phyloP scores from a whole-genome alignment of 2,797 vertebrate species.

The Melopsittacus undulatus region DNA sequence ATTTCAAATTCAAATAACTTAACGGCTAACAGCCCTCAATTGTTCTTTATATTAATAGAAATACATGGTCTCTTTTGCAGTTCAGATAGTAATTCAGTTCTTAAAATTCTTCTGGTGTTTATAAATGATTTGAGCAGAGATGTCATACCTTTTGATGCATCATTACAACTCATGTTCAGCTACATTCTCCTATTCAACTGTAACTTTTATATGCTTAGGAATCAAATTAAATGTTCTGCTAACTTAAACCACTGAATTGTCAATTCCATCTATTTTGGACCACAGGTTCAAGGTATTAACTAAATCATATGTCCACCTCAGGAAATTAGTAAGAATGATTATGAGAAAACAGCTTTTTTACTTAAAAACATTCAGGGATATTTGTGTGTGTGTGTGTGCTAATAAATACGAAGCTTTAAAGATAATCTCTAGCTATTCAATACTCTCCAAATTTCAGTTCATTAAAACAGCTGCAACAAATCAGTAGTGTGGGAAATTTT shows the following conservation, averaged over 20 bases:
- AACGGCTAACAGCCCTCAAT: slow-evolving; percentile 59
- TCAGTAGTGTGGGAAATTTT: not conserved
- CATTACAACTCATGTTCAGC: not conserved
- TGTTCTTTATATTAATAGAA: slow-evolving; percentile 72
- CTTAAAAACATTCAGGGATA: not conserved
- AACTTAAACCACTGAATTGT: not conserved
- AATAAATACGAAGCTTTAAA: not conserved
- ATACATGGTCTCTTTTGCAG: slow-evolving; percentile 51
- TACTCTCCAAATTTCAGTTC: not conserved
- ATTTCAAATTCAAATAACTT: slow-evolving; percentile 68
- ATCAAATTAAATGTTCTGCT: not conserved
- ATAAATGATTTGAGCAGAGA: slow-evolving; percentile 48
- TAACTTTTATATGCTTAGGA: not conserved
- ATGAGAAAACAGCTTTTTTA: not conserved
- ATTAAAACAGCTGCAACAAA: not conserved
- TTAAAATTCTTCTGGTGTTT: slow-evolving; percentile 59
- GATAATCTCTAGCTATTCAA: not conserved
- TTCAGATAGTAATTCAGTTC: slow-evolving; percentile 61
- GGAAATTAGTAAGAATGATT: not conserved
- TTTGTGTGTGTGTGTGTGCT: not conserved
- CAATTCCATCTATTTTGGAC: not conserved
- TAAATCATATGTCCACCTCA: not conserved
- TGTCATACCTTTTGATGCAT: slow-evolving; percentile 55
- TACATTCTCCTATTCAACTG: slow-evolving; percentile 2
- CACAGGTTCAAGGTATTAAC: not conserved